Evolutionary conservation across 1,140 invertebrate species (phyloP).

Genomic region (Onthophagus taurus): DNA sequence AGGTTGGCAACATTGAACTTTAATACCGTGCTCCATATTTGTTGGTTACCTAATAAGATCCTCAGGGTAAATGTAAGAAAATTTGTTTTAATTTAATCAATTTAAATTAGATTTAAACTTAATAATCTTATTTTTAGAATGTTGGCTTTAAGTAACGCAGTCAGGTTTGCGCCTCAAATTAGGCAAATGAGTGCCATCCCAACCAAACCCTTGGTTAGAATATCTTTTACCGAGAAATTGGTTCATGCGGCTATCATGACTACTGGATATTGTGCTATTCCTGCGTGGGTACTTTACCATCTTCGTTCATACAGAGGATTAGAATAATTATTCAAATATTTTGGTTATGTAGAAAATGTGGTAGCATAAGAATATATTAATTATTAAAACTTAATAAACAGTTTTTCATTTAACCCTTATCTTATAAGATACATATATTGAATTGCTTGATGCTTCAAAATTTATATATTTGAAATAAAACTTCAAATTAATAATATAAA

Average conservation of each 20-base stretch:
- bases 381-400: no score
- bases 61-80: no score
- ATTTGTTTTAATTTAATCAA: no score
- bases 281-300: conserved; percentile 24
- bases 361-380: no score
- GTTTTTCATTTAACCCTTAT: no score
- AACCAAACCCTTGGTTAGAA: conserved; percentile 23
- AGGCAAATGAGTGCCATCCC: conserved; percentile 23
- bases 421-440: no score
- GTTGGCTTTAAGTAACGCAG: conserved; percentile 9
- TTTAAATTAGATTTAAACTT: no score
- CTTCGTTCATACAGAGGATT: conserved; percentile 24
- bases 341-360: conserved; percentile 4
- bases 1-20: no score
- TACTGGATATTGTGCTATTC: conserved; percentile 17
- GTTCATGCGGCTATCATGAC: conserved; percentile 21
- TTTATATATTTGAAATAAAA: no score
- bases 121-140: conserved; percentile 9
- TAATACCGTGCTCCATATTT: no score
- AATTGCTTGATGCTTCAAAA: no score
- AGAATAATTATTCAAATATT: conserved; percentile 10
- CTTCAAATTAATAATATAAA: conserved; percentile 9
- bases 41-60: no score
- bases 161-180: conserved; percentile 11
- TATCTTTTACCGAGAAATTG: conserved; percentile 24